Percentiles rank a stretch among this genome's conserved stretches.
These are phyloP conservation scores for Columbina picui DNA, from an alignment of 2,113 vertebrate species.

Conservation along the genomic window DNA sequence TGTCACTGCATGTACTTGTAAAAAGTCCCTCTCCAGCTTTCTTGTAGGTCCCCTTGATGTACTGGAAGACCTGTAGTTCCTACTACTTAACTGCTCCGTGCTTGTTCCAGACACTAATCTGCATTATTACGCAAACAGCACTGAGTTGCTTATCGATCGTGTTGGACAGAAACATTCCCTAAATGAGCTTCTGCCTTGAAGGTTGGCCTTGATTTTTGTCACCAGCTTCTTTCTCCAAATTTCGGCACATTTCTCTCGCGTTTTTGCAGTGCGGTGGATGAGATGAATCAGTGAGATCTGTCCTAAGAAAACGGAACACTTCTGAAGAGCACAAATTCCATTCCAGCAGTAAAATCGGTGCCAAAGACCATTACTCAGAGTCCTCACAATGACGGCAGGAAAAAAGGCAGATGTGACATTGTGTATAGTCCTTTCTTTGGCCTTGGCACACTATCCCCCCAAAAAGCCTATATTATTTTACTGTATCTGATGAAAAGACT, in stretches of 20 bases:
- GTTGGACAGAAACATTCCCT: neutral
- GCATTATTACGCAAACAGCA: too few relatives aligned
- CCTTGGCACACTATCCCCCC: neutral
- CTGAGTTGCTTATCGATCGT: neutral
- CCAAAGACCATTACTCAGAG: neutral
- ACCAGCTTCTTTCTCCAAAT: neutral
- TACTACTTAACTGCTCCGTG: neutral
- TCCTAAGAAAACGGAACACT: rapidly evolving
- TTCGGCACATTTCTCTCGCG: neutral
- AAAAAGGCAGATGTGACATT: too few relatives aligned
- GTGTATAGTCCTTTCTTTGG: neutral
- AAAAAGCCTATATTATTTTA: neutral
- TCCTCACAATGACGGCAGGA: neutral
- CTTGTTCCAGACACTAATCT: neutral
- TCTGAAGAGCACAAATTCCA: neutral
- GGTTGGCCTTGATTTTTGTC: neutral
- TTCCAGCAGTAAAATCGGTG: neutral
- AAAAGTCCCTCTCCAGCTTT: too few relatives aligned
- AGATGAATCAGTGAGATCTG: neutral
- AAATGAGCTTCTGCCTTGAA: neutral
- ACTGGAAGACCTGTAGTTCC: neutral
- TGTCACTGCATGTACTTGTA: too few relatives aligned
- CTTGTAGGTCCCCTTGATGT: too few relatives aligned
- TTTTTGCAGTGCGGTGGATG: neutral
- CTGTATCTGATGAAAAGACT: neutral